Evolutionary conservation across 2,797 vertebrate genomes (phyloP), one percentile per base, ranked within the genome.

Genomic region (Syncerus caffer): DNA sequence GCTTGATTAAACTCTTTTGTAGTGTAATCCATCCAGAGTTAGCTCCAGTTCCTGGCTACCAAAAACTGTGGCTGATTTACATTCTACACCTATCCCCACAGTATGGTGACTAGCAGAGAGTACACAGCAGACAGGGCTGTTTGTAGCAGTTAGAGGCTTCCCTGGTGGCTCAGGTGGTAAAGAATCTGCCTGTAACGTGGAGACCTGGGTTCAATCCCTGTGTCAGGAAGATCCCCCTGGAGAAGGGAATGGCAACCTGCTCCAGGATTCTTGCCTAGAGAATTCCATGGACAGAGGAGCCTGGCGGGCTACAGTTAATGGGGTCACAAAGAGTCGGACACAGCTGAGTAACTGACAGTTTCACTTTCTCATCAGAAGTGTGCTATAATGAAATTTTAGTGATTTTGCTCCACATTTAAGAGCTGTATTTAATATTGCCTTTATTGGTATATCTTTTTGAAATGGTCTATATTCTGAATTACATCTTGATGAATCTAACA

Each of bases 391-490:
- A 12, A 31, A n/a, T 14, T 47, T 62, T 55, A 88, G 64, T 55
- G 85, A 55, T 51, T 51, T 58, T 57, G 50, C 21, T 84, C 57
- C 50, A 58, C 51, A 89, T 27, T 90, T 88, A 88, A 78, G 38
- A 94, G 50, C n/a, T 84, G 6, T 88, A 57, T 79, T 88, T 88
- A 92, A 51, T 53, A n/a, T 67, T 67, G 15, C 3, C 10, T 84
- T 92, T 91, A 23, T 64, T 88, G 45, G 13, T 71, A 71, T 58
- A 67, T 85, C 58, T 60, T 80, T 50, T 92, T 53, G 8, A 85
- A 85, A 89, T 53, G 29, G 27, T 82, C 83, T 38, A 31, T 76
- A 89, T 80, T 93, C n/a, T 90, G 38, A 90, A 76, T 83, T 90
- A 67, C 2, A 78, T 42, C 42, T 58, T 90, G 42, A 29, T 87